These are phyloP conservation scores for Patiria miniata DNA, from an alignment of 35 echinoderm and acorn worm species.

Conservation along the genomic window DNA sequence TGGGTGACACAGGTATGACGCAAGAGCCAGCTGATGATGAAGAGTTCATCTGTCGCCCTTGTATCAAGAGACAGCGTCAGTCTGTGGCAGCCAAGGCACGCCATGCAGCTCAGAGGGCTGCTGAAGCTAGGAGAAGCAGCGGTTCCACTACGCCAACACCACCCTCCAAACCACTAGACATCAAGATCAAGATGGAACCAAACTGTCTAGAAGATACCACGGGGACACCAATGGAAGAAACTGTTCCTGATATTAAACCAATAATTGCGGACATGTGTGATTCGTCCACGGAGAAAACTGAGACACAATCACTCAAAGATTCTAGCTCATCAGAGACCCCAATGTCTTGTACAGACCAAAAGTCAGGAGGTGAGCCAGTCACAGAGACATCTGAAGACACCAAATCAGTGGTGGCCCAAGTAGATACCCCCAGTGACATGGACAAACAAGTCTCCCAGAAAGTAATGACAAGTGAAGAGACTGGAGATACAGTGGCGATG, in stretches of 20 bases:
- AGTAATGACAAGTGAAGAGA: constrained; percentile 2
- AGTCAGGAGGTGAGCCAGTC: neutral
- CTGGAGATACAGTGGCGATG: neutral
- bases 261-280: neutral
- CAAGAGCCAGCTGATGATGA: constrained; percentile 87
- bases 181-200: constrained; percentile 32
- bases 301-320: neutral
- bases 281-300: neutral
- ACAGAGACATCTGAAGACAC: neutral
- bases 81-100: constrained; percentile 41
- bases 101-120: constrained; percentile 47
- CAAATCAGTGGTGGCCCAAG: neutral
- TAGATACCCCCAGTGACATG: neutral
- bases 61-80: constrained; percentile 76
- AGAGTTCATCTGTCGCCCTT: constrained; percentile 81
- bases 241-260: neutral
- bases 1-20: constrained; percentile 78
- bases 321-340: neutral
- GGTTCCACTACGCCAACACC: neutral
- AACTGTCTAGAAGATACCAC: neutral
- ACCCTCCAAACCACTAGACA: neutral
- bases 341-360: neutral
- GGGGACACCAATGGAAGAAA: neutral
- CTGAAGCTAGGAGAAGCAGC: constrained; percentile 20
- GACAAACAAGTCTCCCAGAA: neutral